A percentile compares a stretch with the other conserved stretches of the same genome.
These are phyloP conservation scores for Catharus ustulatus DNA, from an alignment of 2,797 vertebrate species.

Conservation along the genomic window DNA sequence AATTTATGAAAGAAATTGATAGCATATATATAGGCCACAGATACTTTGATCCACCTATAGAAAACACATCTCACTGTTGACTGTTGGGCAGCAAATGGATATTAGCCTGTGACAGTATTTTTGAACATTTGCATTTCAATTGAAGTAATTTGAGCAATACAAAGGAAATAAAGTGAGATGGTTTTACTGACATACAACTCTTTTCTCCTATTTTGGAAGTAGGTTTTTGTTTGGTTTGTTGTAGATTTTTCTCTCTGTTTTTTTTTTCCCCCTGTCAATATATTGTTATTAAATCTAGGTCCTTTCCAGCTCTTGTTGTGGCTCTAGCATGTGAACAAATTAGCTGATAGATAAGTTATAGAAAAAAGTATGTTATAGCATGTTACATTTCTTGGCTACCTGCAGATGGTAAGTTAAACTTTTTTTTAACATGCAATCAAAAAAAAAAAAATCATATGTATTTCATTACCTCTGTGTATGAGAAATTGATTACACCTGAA, in stretches of 20 bases:
- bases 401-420: neutral
- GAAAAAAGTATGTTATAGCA: neutral
- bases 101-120: neutral
- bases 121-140: neutral
- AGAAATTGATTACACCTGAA: conserved; percentile 10
- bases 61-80: neutral
- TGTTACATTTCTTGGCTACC: neutral
- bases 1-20: neutral
- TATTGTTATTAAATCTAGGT: neutral
- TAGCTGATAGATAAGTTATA: neutral
- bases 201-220: neutral
- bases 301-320: neutral
- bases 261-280: neutral
- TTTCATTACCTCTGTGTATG: neutral
- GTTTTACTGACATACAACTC: neutral
- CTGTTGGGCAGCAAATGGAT: neutral
- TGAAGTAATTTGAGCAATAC: neutral
- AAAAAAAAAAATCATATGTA: neutral
- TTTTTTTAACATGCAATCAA: neutral
- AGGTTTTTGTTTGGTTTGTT: neutral
- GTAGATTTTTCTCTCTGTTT: neutral
- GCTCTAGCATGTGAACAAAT: neutral
- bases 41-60: neutral
- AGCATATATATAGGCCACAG: neutral
- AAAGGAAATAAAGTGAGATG: neutral